A percentile compares a stretch with the other conserved stretches of the same genome.
phyloP scores from a whole-genome alignment of 2,888 invertebrate genomes.

The Torymus auratus region DNA sequence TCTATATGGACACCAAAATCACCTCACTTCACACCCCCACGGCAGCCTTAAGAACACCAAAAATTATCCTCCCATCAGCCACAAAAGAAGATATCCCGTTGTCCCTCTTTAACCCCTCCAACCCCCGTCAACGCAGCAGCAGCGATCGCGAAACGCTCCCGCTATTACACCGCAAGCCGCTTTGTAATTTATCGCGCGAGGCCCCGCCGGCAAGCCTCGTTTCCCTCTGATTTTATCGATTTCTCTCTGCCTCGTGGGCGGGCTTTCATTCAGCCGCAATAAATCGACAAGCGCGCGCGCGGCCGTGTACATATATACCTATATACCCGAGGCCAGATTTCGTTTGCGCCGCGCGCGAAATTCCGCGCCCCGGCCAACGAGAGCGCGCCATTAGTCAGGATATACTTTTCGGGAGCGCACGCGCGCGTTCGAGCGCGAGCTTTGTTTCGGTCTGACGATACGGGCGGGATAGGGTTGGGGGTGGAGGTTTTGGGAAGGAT shows the following conservation, averaged over 20 bases:
- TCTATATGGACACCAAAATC: too few species aligned
- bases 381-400: conserved; percentile 51
- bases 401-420: conserved; percentile 47
- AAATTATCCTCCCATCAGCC: too few species aligned
- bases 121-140: conserved; percentile 12
- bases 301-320: too few species aligned
- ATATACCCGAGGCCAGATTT: conserved; percentile 37
- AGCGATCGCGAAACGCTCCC: conserved; percentile 52
- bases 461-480: too few species aligned
- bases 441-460: too few species aligned
- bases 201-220: conserved; percentile 44
- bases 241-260: conserved; percentile 51
- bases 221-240: conserved; percentile 62
- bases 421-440: too few species aligned
- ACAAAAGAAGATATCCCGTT: conserved; percentile 13
- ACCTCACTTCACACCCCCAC: too few species aligned
- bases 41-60: too few species aligned
- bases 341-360: conserved; percentile 49
- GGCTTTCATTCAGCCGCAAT: conserved; percentile 47
- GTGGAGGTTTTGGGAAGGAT: too few species aligned
- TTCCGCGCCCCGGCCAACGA: conserved; percentile 19
- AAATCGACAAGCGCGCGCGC: conserved; percentile 39
- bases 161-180: conserved; percentile 54
- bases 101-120: conserved; percentile 11
- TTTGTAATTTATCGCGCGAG: conserved; percentile 60